Evolutionary conservation across 2,888 invertebrate species (phyloP).

Genomic region (Parapristionchus giblindavisi): DNA sequence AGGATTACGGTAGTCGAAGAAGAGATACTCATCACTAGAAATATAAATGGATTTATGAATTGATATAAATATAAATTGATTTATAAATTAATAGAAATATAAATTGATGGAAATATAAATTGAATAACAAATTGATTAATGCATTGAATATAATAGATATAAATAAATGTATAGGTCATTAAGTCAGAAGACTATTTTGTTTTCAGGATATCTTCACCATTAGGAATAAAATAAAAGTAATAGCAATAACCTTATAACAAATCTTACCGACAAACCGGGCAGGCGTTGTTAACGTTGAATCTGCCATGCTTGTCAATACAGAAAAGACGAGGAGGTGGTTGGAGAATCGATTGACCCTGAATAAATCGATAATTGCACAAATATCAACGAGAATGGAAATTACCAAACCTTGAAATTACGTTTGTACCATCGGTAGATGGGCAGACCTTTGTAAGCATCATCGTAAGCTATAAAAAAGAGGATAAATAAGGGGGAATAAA

Average conservation of each 20-base stretch:
- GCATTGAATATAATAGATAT: too few relatives aligned
- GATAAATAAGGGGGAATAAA: too few relatives aligned
- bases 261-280: slow-evolving; percentile 53
- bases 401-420: slow-evolving; percentile 57
- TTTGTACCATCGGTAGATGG: slow-evolving; percentile 65
- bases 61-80: too few relatives aligned
- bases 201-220: too few relatives aligned
- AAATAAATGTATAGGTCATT: too few relatives aligned
- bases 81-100: too few relatives aligned
- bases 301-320: slow-evolving; percentile 66
- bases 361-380: background rate
- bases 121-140: too few relatives aligned
- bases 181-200: too few relatives aligned
- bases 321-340: slow-evolving; percentile 65
- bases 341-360: slow-evolving; percentile 60
- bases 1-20: slow-evolving; percentile 63
- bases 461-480: slow-evolving; percentile 55
- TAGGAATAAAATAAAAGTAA: background rate
- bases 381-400: background rate
- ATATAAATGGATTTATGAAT: too few relatives aligned
- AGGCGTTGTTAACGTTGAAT: slow-evolving; percentile 67
- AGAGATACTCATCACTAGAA: slow-evolving; percentile 68
- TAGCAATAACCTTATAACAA: background rate
- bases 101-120: too few relatives aligned
- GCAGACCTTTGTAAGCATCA: slow-evolving; percentile 65